phyloP scores from a whole-genome alignment of 2,797 vertebrate species.

The Thaleichthys pacificus region DNA sequence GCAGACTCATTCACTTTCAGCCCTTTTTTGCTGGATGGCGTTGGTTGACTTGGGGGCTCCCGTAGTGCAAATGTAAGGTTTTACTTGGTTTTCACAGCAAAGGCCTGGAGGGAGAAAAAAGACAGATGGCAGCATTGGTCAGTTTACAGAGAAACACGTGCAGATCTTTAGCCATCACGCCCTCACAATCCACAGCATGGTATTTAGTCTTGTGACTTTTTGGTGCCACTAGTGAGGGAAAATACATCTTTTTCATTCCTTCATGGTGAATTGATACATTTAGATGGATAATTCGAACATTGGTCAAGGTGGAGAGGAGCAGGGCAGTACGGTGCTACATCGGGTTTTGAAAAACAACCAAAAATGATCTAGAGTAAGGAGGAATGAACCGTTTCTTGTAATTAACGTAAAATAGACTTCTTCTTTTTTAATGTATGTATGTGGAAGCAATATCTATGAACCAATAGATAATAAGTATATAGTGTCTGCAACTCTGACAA shows the following conservation, averaged over 20 bases:
- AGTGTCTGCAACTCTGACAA: no score
- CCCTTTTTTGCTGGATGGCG: conserved; percentile 68
- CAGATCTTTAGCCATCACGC: no score
- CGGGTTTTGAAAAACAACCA: no score
- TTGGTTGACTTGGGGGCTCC: conserved; percentile 53
- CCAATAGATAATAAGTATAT: no score
- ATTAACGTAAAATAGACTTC: no score
- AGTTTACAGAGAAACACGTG: not conserved
- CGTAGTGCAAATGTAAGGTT: conserved; percentile 82
- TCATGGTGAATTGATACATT: not conserved
- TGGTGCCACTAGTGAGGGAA: not conserved
- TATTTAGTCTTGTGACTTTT: no score
- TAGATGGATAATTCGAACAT: not conserved
- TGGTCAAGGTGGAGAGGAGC: not conserved
- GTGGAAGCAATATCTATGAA: no score
- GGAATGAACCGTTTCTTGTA: no score
- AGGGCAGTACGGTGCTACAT: not conserved
- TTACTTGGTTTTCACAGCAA: conserved; percentile 82
- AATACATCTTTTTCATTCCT: not conserved
- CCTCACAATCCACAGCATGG: no score
- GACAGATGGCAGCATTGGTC: not conserved
- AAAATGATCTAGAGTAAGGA: no score
- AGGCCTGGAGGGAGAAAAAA: conserved; percentile 71
- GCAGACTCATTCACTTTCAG: conserved; percentile 56
- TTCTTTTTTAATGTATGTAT: no score